These are phyloP conservation scores for Phoebastria nigripes DNA, from an alignment of 2,797 vertebrate genomes.

Conservation along the genomic window DNA sequence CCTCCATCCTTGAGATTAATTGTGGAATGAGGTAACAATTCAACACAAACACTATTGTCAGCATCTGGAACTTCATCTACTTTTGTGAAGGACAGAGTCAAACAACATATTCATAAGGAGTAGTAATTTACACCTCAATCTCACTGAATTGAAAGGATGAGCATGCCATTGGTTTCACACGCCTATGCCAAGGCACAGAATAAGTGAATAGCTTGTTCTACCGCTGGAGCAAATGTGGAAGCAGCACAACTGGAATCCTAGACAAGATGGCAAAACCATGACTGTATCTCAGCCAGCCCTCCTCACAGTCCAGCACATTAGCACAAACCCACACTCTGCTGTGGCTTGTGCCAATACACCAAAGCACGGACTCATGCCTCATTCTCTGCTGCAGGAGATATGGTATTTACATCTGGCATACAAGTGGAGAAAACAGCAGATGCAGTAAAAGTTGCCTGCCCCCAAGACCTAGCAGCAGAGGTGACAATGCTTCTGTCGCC, in stretches of 20 bases:
- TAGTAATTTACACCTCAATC: background rate
- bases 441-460: fast-evolving
- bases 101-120: background rate
- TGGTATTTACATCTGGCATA: background rate
- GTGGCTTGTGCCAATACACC: background rate
- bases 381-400: background rate
- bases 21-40: background rate
- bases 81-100: background rate
- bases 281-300: background rate
- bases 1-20: background rate
- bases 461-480: background rate
- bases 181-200: background rate
- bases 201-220: background rate
- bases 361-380: fast-evolving
- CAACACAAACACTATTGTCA: background rate
- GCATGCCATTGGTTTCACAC: background rate
- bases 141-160: background rate
- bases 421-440: background rate
- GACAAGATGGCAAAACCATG: background rate
- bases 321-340: background rate
- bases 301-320: background rate
- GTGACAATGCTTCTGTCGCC: background rate
- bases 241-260: background rate
- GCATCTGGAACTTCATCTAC: background rate
- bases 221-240: background rate